A percentile compares a stretch with the other conserved stretches of the same genome.
Conservation (phyloP, 2,888 invertebrate genomes). For the Lottia gigantea region DNA sequence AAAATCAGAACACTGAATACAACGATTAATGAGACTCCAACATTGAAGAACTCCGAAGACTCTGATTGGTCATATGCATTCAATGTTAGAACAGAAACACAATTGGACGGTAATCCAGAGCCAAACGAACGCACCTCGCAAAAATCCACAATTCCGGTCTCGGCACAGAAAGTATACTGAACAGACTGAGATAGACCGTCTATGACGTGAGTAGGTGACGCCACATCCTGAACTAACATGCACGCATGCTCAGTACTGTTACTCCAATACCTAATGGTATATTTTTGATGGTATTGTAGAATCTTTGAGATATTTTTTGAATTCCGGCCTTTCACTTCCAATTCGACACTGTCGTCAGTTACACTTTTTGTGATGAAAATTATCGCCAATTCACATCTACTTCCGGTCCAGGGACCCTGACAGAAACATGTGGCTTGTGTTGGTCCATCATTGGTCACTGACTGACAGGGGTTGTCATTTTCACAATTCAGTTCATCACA, state of each 20-base stretch:
- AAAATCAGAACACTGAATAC: slow-evolving; percentile 12
- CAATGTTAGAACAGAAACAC: background rate
- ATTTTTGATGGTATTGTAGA: background rate
- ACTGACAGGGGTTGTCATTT: slow-evolving; percentile 30
- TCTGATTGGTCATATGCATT: background rate
- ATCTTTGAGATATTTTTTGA: background rate
- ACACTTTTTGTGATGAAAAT: slow-evolving; percentile 13
- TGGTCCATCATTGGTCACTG: slow-evolving; percentile 15
- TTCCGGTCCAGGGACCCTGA: slow-evolving; percentile 31
- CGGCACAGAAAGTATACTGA: slow-evolving; percentile 29
- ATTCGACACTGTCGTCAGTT: slow-evolving; percentile 18
- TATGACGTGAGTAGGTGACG: slow-evolving; percentile 13
- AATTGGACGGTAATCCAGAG: slow-evolving; percentile 12
- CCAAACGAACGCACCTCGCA: slow-evolving; percentile 24
- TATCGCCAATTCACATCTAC: slow-evolving; percentile 25
- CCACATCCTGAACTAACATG: slow-evolving; percentile 24
- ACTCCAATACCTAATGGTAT: slow-evolving; percentile 22
- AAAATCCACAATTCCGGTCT: slow-evolving; percentile 31
- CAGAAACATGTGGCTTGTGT: slow-evolving; percentile 29
- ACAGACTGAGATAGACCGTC: slow-evolving; percentile 21
- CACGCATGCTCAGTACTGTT: slow-evolving; percentile 22
- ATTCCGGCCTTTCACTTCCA: slow-evolving; percentile 14
- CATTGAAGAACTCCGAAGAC: background rate
- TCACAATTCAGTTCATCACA: slow-evolving; percentile 32
- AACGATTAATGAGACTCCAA: background rate